Base-by-base conservation (phyloP, 2,113 vertebrate genomes). In the Axis porcinus region DNA sequence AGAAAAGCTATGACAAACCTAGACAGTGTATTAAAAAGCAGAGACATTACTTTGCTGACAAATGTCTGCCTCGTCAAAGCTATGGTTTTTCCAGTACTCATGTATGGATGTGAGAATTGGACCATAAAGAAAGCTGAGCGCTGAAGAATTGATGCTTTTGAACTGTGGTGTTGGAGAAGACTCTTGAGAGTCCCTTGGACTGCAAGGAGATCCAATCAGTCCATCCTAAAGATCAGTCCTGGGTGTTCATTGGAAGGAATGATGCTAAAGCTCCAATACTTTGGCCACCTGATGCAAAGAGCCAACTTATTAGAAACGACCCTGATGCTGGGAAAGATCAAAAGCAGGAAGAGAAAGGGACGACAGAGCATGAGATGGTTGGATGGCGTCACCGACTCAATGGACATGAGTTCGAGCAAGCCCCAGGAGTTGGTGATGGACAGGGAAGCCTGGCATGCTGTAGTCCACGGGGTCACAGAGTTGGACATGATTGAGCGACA, bases 401-500 rank as follows among this genome's bases (percentile, higher is more conserved):
- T 40, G 67, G 67, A 40, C 67, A 40, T 40, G n/a, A 23, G 67
- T 74, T 74, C 11, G 1, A 40, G 67, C n/a, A 40, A 23, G 19
- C 67, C 40, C 67, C 2, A 0, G 67, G 67, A 74, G 67, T 23
- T 74, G n/a, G 67, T 74, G 6, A 74, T 23, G 19, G 11, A 23
- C 67, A 40, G 67, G n/a, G 67, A 40, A 23, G n/a, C 67, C 67
- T 74, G n/a, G n/a, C 10, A 0, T 70, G 67, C 67, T 23, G 10
- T n/a, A 3, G 67, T 40, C 67, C n/a, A 23, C 6, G 67, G 67
- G 67, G 36, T 40, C 10, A 1, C n/a, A 74, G 67, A 70, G n/a
- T 74, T 5, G 1, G 67, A 74, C 67, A 40, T 0, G 5, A 40
- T 0, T 74, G n/a, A 70, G 2, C 1, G 5, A 74, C n/a, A 74